These are phyloP conservation scores for Euproctis similis DNA, from an alignment of 2,888 invertebrate genomes.

Conservation along the genomic window DNA sequence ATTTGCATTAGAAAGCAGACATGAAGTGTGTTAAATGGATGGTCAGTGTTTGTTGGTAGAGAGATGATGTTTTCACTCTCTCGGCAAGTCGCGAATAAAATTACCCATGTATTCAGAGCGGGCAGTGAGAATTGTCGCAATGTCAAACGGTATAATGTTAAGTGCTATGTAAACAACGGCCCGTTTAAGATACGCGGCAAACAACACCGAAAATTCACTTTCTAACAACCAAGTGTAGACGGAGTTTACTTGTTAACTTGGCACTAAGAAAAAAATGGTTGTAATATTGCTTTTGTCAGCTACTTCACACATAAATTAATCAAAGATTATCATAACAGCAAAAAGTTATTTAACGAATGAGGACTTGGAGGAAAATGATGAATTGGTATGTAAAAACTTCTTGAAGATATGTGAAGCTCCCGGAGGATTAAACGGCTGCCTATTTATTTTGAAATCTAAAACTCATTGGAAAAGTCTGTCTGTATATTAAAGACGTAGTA, in stretches of 20 bases:
- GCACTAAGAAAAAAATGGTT: too few relatives aligned
- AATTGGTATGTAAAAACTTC: too few relatives aligned
- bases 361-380: too few relatives aligned
- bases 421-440: too few relatives aligned
- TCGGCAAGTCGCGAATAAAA: constrained; percentile 48
- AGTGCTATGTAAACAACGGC: constrained; percentile 26
- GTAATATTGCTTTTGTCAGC: too few relatives aligned
- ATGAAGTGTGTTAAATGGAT: constrained; percentile 48
- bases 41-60: constrained; percentile 36
- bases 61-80: constrained; percentile 51
- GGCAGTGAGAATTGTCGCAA: constrained; percentile 31
- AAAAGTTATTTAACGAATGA: too few relatives aligned
- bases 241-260: neutral
- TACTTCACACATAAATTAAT: too few relatives aligned
- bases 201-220: constrained; percentile 7
- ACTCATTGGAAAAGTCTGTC: too few relatives aligned
- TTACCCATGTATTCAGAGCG: constrained; percentile 52
- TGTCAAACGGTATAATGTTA: constrained; percentile 22
- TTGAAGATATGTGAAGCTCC: too few relatives aligned
- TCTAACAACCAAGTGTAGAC: constrained; percentile 10
- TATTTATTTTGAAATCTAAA: too few relatives aligned
- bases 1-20: constrained; percentile 44
- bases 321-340: too few relatives aligned
- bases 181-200: constrained; percentile 4
- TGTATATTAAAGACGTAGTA: too few relatives aligned